Conservation (phyloP, 2,797 vertebrate species). For the Cichlasoma orientale region DNA sequence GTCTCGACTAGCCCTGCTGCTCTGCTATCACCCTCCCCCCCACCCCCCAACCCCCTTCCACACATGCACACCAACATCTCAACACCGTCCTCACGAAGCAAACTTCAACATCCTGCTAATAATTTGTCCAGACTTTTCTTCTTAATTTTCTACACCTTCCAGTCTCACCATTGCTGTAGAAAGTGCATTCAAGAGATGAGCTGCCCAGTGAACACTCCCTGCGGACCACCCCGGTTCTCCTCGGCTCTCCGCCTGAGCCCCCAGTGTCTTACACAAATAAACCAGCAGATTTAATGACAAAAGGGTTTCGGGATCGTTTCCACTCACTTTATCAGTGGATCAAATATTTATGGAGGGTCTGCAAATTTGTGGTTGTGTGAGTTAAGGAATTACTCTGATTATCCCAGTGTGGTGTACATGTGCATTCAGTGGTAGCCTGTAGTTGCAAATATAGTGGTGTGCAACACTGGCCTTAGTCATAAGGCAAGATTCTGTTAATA, state of each 20-base stretch:
- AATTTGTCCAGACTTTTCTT: slow-evolving; percentile 9
- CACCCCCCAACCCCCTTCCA: not conserved
- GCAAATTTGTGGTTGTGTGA: slow-evolving; percentile 20
- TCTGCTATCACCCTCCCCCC: not conserved
- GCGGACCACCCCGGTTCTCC: slow-evolving; percentile 69
- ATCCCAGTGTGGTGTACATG: not conserved
- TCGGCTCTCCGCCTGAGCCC: slow-evolving; percentile 51
- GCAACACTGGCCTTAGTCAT: not conserved
- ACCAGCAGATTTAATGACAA: slow-evolving; percentile 75
- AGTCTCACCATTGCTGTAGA: slow-evolving; percentile 23
- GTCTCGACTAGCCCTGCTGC: slow-evolving; percentile 25
- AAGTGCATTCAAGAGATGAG: slow-evolving; percentile 59
- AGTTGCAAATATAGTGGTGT: not conserved
- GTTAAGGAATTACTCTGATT: not conserved
- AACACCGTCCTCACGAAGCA: not conserved
- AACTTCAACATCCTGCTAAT: not conserved
- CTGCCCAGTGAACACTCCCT: slow-evolving; percentile 56
- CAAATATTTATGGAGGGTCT: slow-evolving; percentile 40
- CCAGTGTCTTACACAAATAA: slow-evolving; percentile 78
- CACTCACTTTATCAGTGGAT: slow-evolving; percentile 62
- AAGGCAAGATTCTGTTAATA: not conserved
- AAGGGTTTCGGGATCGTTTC: slow-evolving; percentile 67
- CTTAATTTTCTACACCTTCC: slow-evolving; percentile 4
- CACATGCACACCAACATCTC: not conserved
- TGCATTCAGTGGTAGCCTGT: not conserved